Evolutionary conservation across 1,140 invertebrate genomes (phyloP).

Genomic region (Conus ventricosus): DNA sequence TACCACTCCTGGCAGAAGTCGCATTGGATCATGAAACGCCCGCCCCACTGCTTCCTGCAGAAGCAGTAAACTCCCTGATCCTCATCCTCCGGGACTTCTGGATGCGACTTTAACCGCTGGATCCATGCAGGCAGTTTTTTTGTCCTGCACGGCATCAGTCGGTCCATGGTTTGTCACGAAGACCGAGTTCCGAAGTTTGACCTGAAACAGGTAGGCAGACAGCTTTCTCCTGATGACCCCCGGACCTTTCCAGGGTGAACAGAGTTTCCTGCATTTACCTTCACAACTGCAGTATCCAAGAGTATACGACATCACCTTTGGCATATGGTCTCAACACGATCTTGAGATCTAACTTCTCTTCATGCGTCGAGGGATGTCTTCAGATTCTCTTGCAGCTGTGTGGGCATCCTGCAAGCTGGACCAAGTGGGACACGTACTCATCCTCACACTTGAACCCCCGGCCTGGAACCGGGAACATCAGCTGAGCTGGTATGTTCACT

Average conservation of each 20-base stretch:
- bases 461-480: background rate
- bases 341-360: slow-evolving; percentile 3
- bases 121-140: too few species aligned
- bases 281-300: background rate
- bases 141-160: too few species aligned
- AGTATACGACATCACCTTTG: background rate
- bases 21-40: too few species aligned
- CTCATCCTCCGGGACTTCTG: too few species aligned
- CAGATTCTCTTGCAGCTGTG: background rate
- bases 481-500: slow-evolving; percentile 30
- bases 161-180: background rate
- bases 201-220: background rate
- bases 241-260: slow-evolving; percentile 2
- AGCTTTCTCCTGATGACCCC: background rate
- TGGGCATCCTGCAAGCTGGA: background rate
- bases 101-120: too few species aligned
- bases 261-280: background rate
- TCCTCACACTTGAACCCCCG: background rate
- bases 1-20: too few species aligned
- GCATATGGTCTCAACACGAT: background rate
- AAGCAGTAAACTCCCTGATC: too few species aligned
- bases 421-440: slow-evolving; percentile 2
- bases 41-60: too few species aligned
- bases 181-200: background rate
- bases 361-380: background rate